Evolutionary conservation across 2,888 invertebrate species (phyloP).

Genomic region (Embidobia sp.): DNA sequence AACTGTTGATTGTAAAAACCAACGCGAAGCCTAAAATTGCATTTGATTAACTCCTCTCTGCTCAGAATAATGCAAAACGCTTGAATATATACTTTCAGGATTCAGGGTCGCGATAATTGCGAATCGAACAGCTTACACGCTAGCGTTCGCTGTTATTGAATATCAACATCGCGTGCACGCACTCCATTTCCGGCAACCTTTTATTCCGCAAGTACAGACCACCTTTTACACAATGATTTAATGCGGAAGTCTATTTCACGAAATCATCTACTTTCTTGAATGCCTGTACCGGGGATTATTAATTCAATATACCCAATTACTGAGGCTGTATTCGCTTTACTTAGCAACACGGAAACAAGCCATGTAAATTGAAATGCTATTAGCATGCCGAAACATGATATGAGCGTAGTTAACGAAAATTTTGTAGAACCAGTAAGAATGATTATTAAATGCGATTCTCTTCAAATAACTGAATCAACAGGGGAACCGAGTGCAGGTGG

Average conservation of each 20-base stretch:
- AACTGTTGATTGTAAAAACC: no score
- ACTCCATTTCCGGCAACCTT: conserved; percentile 24
- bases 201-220: conserved; percentile 15
- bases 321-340: conserved; percentile 30
- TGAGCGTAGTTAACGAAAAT: neutral
- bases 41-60: no score
- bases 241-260: conserved; percentile 18
- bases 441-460: no score
- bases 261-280: conserved; percentile 18
- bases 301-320: conserved; percentile 40
- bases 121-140: no score
- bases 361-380: conserved; percentile 38
- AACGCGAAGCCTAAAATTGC: no score
- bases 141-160: no score
- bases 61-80: no score
- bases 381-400: conserved; percentile 19
- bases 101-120: no score
- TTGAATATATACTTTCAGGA: no score
- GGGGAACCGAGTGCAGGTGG: no score
- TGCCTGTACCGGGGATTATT: conserved; percentile 19
- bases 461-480: no score
- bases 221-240: conserved; percentile 38
- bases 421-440: conserved; percentile 5
- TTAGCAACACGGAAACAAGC: conserved; percentile 32
- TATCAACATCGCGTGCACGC: conserved; percentile 29